Conservation (phyloP, 2,797 vertebrate species). For the Thaleichthys pacificus region DNA sequence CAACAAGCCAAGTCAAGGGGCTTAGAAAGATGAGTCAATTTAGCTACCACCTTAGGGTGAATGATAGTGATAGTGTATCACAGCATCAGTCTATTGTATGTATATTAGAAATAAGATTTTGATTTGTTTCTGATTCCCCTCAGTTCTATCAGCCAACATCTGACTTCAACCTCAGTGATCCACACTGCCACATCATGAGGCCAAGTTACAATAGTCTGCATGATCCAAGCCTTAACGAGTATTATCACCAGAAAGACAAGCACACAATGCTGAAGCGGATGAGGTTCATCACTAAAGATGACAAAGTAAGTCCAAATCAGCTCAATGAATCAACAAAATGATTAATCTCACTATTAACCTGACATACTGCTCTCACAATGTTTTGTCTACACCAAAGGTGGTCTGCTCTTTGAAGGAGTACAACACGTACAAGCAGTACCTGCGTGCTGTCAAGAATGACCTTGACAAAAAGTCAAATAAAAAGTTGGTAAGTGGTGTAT, state of each 20-base stretch:
- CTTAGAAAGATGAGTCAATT: no score
- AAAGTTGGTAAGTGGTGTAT: background rate
- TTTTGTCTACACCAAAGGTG: slow-evolving; percentile 13
- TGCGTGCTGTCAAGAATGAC: slow-evolving; percentile 4
- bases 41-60: no score
- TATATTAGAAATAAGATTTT: background rate
- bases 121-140: background rate
- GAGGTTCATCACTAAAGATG: slow-evolving; percentile 14
- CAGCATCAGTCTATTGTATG: background rate
- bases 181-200: slow-evolving; percentile 10
- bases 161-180: slow-evolving; percentile 17
- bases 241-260: slow-evolving; percentile 12
- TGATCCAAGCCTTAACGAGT: slow-evolving; percentile 17
- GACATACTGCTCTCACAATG: no score
- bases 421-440: slow-evolving; percentile 14
- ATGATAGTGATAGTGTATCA: no score
- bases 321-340: background rate
- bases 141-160: slow-evolving; percentile 2
- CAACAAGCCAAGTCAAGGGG: no score
- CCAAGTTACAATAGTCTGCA: slow-evolving; percentile 12
- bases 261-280: slow-evolving; percentile 6
- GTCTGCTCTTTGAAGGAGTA: slow-evolving; percentile 21
- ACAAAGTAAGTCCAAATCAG: slow-evolving; percentile 1
- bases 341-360: no score
- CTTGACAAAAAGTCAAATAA: background rate